These are phyloP conservation scores for Acanthurus leucopareius DNA, from an alignment of 2,797 vertebrate species.

Conservation along the genomic window DNA sequence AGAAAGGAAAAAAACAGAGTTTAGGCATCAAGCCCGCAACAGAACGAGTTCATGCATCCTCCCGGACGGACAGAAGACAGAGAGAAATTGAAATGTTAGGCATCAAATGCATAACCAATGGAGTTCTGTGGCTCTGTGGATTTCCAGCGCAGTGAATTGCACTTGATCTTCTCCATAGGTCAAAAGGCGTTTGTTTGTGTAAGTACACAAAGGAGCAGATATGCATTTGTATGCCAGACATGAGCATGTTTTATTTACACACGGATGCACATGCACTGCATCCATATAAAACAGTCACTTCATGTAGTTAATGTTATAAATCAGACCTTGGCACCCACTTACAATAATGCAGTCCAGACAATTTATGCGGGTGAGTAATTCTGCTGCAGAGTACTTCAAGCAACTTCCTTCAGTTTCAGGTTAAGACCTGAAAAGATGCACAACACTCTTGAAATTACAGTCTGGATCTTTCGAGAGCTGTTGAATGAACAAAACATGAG, in stretches of 20 bases:
- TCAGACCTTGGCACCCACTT: conserved; percentile 18
- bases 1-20: conserved; percentile 31
- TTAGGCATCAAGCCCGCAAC: conserved; percentile 63
- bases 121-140: conserved; percentile 40
- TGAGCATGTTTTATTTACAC: conserved; percentile 23
- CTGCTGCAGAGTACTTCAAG: conserved; percentile 9
- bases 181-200: conserved; percentile 49
- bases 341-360: conserved; percentile 11
- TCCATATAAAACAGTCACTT: conserved; percentile 33
- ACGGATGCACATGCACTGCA: conserved; percentile 10
- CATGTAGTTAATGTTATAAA: conserved; percentile 23
- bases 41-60: conserved; percentile 55
- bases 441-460: not conserved
- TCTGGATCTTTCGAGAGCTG: conserved; percentile 23
- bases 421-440: not conserved
- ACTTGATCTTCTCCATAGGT: conserved; percentile 54
- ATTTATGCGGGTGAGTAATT: conserved; percentile 33
- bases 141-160: conserved; percentile 31
- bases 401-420: conserved; percentile 12
- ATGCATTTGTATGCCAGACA: conserved; percentile 38
- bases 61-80: conserved; percentile 39
- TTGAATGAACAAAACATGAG: conserved; percentile 5
- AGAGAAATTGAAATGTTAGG: conserved; percentile 55
- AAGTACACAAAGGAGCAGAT: conserved; percentile 25
- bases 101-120: conserved; percentile 59